Evolutionary conservation across 1,140 invertebrate species (phyloP).

Genomic region (Cephus cinctus): DNA sequence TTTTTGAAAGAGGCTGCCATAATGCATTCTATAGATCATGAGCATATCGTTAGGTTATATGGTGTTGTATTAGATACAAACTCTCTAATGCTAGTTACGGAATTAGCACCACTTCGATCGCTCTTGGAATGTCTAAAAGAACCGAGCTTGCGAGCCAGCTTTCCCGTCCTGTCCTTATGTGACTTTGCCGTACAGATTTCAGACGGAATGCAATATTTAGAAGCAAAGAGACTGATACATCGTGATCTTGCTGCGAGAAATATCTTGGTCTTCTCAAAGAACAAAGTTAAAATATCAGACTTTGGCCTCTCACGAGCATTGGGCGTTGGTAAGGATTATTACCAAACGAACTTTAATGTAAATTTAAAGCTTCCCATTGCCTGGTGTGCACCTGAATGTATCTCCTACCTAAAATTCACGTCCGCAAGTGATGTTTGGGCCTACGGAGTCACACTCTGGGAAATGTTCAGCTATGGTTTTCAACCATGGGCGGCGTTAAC

Average conservation of each 20-base stretch:
- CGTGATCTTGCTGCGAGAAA: slow-evolving; percentile 92
- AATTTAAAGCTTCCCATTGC: slow-evolving; percentile 97
- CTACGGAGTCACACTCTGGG: slow-evolving; percentile 97
- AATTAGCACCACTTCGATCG: slow-evolving; percentile 91
- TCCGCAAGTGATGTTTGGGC: slow-evolving; percentile 97
- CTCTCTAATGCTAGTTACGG: slow-evolving; percentile 94
- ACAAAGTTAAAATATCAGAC: slow-evolving; percentile 97
- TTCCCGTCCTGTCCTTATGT: slow-evolving; percentile 85
- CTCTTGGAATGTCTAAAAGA: slow-evolving; percentile 95
- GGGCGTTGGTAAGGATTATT: slow-evolving; percentile 98
- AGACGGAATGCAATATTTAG: slow-evolving; percentile 95
- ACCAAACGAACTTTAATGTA: slow-evolving; percentile 97
- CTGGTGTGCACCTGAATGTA: slow-evolving; percentile 98
- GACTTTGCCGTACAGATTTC: slow-evolving; percentile 94
- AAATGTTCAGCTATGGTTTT: slow-evolving; percentile 98
- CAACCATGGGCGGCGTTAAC: slow-evolving; percentile 96
- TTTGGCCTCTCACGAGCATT: slow-evolving; percentile 93
- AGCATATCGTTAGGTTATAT: slow-evolving; percentile 94
- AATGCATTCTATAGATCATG: slow-evolving; percentile 96
- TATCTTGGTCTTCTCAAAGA: slow-evolving; percentile 93
- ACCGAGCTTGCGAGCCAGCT: slow-evolving; percentile 80
- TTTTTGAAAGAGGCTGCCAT: slow-evolving; percentile 98
- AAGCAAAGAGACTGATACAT: slow-evolving; percentile 92
- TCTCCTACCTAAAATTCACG: slow-evolving; percentile 94
- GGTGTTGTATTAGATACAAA: slow-evolving; percentile 95